Evolutionary conservation across 2,113 vertebrate species (phyloP).

Genomic region (Bettongia penicillata): DNA sequence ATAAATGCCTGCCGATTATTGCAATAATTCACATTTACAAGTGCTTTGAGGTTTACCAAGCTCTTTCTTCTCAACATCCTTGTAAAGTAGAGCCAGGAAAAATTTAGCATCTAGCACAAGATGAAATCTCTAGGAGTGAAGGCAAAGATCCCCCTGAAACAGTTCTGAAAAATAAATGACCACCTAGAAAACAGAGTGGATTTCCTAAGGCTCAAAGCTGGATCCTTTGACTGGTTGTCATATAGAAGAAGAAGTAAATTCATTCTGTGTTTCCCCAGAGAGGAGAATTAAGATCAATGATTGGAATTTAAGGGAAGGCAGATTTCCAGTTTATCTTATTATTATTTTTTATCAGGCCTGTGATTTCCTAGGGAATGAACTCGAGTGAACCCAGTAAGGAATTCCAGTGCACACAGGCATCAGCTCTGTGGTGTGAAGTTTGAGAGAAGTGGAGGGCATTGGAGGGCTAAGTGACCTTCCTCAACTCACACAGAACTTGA

Average conservation of each 20-base stretch:
- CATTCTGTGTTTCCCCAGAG: not conserved
- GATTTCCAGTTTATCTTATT: not conserved
- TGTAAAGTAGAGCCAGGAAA: not conserved
- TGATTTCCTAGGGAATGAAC: not conserved
- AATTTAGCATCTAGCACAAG: not conserved
- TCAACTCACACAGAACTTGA: not conserved
- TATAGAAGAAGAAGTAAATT: not conserved
- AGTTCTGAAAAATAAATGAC: not conserved
- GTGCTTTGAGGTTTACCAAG: not conserved
- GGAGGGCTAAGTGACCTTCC: not conserved
- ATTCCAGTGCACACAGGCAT: not conserved
- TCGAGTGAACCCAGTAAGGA: not conserved
- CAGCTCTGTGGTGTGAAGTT: not conserved
- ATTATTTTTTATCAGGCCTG: not conserved
- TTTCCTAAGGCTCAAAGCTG: not conserved
- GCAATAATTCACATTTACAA: not conserved
- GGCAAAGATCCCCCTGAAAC: not conserved
- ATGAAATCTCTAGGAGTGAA: not conserved
- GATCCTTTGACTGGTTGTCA: not conserved
- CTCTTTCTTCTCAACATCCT: not conserved
- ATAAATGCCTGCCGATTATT: not conserved
- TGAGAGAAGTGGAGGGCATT: not conserved
- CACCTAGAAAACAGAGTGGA: not conserved
- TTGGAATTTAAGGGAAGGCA: not conserved
- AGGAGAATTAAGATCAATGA: not conserved